phyloP scores from a whole-genome alignment of 2,113 vertebrate genomes.

The Psilopsiagon aymara region DNA sequence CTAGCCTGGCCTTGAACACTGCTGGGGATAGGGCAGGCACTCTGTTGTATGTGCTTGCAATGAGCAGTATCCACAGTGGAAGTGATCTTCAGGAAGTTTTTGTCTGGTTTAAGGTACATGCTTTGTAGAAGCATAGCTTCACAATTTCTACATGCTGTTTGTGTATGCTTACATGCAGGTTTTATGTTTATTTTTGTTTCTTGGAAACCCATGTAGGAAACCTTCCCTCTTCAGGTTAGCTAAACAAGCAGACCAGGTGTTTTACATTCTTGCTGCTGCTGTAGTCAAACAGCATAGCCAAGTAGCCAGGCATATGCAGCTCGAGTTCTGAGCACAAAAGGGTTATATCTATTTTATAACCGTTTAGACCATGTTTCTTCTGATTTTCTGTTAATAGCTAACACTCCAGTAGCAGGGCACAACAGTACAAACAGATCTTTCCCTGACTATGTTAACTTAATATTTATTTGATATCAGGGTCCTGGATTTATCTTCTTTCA shows the following conservation, averaged over 20 bases:
- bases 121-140: background rate
- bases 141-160: background rate
- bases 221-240: background rate
- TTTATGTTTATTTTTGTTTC: conserved; percentile 15
- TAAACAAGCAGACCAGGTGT: background rate
- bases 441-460: background rate
- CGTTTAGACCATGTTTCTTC: background rate
- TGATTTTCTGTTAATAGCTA: background rate
- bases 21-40: background rate
- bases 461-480: background rate
- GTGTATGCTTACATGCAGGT: background rate
- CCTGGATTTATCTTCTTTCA: background rate
- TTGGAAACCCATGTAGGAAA: background rate
- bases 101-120: background rate
- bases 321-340: background rate
- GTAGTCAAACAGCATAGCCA: background rate
- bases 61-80: background rate
- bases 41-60: background rate
- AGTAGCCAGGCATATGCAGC: background rate
- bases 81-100: background rate
- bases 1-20: background rate
- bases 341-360: background rate
- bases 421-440: background rate
- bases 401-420: background rate
- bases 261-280: background rate